Evolutionary conservation across 2,113 vertebrate species (phyloP), one percentile per base, ranked within the genome.

Genomic region (Sinocyclocheilus rhinocerous): DNA sequence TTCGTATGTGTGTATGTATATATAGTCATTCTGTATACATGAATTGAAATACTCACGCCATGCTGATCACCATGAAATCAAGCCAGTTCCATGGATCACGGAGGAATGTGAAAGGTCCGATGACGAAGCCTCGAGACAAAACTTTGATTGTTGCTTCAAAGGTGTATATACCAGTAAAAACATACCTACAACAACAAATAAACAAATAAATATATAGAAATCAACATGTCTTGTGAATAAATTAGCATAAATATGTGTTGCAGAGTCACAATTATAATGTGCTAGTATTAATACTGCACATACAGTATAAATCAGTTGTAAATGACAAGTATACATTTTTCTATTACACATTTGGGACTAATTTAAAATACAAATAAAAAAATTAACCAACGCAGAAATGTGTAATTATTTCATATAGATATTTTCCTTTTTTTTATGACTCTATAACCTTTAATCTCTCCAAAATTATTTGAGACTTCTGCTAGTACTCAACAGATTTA

Each of bases 61-160:
- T 99, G 87, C 95, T 96, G 94, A 99, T 99, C 95, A 99, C 98
- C 90, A 97, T 97, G 95, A 99, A 99, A 95, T 99, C 98, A 92
- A 99, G 95, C 98, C 98, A 99, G 86, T 99, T 99, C 98, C 98
- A 99, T 63, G 98, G 97, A 91, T 99, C 98, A 1, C 97, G 95
- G 89, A 99, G 97, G 96, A 99, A 99, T 96, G 98, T 99, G 95
- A 99, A 99, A 88, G 89, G 65, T 0, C 98, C 96, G 1, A 99
- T 90, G 92, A 96, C 97, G 94, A 99, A 99, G 79, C 98, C 98
- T 89, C 97, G 94, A 0, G 98, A 96, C 87, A 99, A 90, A 85
- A 99, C 95, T 95, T 99, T 99, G 92, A 97, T 90, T 89, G 96
- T 94, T 39, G 98, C 97, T 93, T 99, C 98, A 1, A 98, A 96